phyloP scores from a whole-genome alignment of 2,888 invertebrate genomes.

The Hydroisotoma schaefferi region DNA sequence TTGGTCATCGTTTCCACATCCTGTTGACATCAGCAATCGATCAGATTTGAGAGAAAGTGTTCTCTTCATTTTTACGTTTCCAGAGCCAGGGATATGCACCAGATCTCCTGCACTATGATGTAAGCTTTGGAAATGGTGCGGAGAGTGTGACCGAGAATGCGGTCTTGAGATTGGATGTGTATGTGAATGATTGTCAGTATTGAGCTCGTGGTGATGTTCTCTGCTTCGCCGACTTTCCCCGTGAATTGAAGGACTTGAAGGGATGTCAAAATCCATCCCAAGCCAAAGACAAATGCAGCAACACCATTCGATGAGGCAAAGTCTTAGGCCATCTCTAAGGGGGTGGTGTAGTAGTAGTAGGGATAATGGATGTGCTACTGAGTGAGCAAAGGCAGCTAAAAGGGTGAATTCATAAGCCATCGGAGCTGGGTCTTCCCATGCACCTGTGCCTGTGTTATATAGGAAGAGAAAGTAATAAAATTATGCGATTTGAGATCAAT shows the following conservation, averaged over 20 bases:
- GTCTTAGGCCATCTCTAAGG: slow-evolving; percentile 43
- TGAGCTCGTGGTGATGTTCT: slow-evolving; percentile 31
- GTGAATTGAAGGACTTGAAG: slow-evolving; percentile 32
- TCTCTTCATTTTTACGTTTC: slow-evolving; percentile 38
- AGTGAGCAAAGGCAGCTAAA: slow-evolving; percentile 82
- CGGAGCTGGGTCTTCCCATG: slow-evolving; percentile 47
- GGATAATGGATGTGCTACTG: slow-evolving; percentile 76
- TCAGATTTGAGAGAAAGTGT: slow-evolving; percentile 46
- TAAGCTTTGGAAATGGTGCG: slow-evolving; percentile 28
- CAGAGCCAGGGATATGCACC: slow-evolving; percentile 38
- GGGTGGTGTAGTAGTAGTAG: slow-evolving; percentile 67
- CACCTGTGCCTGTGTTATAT: background rate
- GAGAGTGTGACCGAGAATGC: slow-evolving; percentile 33
- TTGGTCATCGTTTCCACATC: slow-evolving; percentile 37
- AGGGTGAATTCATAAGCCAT: slow-evolving; percentile 64
- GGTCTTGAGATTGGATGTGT: slow-evolving; percentile 33
- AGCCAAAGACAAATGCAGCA: slow-evolving; percentile 62
- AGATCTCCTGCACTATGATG: slow-evolving; percentile 33
- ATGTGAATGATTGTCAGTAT: slow-evolving; percentile 34
- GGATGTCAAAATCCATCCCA: slow-evolving; percentile 45
- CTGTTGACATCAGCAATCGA: slow-evolving; percentile 40
- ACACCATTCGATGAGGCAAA: slow-evolving; percentile 54
- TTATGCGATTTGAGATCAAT: background rate
- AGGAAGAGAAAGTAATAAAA: background rate
- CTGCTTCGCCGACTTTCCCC: background rate